These are phyloP conservation scores for Rhinogobio ventralis DNA, from an alignment of 2,797 vertebrate genomes.

Conservation along the genomic window DNA sequence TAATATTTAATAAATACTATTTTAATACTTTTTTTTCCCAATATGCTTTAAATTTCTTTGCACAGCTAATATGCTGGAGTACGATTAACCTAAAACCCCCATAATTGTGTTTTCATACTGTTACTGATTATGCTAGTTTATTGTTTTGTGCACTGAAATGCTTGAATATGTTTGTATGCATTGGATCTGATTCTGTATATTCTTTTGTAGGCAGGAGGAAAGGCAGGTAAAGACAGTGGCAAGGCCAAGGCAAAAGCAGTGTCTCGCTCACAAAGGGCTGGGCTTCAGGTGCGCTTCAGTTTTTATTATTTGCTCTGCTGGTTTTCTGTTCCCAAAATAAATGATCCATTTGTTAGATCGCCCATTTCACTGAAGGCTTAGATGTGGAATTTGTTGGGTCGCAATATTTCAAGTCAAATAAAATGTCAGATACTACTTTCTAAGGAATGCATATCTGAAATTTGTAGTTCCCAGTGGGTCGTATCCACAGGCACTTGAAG, in stretches of 20 bases:
- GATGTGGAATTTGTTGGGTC: background rate
- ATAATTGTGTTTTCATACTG: too few relatives aligned
- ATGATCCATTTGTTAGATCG: background rate
- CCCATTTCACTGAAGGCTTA: too few relatives aligned
- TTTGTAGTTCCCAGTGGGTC: conserved; percentile 91
- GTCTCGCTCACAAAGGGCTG: conserved; percentile 95
- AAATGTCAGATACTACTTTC: background rate
- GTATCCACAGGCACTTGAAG: conserved; percentile 96
- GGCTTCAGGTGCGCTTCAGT: conserved; percentile 86
- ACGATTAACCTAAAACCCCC: background rate
- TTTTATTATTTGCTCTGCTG: background rate
- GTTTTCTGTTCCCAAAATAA: background rate
- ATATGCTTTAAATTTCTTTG: too few relatives aligned
- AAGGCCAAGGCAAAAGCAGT: conserved; percentile 97
- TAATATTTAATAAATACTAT: too few relatives aligned
- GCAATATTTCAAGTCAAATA: background rate
- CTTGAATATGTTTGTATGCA: background rate
- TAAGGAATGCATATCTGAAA: background rate
- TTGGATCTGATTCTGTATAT: background rate
- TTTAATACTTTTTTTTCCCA: too few relatives aligned
- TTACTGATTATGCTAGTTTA: background rate
- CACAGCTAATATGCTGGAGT: background rate
- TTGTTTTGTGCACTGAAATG: too few relatives aligned
- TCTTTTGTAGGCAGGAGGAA: conserved; percentile 88
- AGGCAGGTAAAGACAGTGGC: conserved; percentile 96